Evolutionary conservation across 2,888 invertebrate species (phyloP), one percentile per base, ranked within the genome.

Genomic region (Phymatocera aterrima): DNA sequence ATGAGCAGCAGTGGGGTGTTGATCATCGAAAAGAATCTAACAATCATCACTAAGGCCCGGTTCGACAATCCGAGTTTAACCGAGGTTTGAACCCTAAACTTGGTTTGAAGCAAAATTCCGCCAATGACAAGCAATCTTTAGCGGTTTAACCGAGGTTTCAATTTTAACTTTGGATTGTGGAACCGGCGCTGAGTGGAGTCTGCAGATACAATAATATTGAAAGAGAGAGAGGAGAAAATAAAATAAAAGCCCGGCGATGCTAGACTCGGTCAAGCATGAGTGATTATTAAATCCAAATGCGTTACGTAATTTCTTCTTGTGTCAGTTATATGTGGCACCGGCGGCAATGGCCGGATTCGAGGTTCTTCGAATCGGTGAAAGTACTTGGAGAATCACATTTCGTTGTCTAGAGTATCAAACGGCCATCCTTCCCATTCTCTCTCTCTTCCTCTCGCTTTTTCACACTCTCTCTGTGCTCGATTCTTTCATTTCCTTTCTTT

Each of bases 321-420:
- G 51, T 77, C 77, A 48, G 64, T 24, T 61, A 61, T 21, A 48
- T 40, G 31, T 18, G n/a, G 64, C 77, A 48, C 34, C 34, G 21
- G 31, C 34, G 64, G 77, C 64, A 48, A 77, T 77, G 77, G 51
- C 64, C 77, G 77, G 21, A 77, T 77, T 77, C 51, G 46, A 48
- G 51, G 43, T 43, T 61, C 46, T 37, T 57, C 31, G 37, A 43
- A 43, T 28, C 21, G 61, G 77, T 77, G 77, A 77, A 77, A 77
- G 77, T 77, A 51, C 51, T 51, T 51, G 21, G 61, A 65, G 64
- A 77, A 64, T 31, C 43, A n/a, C n/a, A n/a, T 65, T 51, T 77
- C 64, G 40, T 77, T 77, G 77, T 77, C 65, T 65, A 34, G 34
- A 21, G 51, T 34, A 72, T 68, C 28, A 46, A 46, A 46, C 21